Base-by-base conservation (phyloP, 53 echinoderm and acorn worm species). In the Temnopleurus reevesii region DNA sequence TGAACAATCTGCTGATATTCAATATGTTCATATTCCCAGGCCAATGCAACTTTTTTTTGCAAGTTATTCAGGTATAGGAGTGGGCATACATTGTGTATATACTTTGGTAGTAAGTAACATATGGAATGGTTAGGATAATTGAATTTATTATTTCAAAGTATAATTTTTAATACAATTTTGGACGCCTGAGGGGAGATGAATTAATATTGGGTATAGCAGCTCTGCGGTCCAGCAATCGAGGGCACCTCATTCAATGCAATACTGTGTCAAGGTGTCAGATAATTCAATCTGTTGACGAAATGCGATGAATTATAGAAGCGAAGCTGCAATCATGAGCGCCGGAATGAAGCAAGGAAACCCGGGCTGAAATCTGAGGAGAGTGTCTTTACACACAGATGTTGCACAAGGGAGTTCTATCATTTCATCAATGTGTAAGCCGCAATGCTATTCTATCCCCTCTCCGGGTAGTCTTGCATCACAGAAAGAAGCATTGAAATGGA, bases 261-360 rank as follows among this genome's bases (percentile, higher is more conserved):
- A 66, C 71, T 4, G 41, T 66, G 21, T 38, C 81, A 55, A 55
- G 56, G 82, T 82, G 82, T 35, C 82, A 82, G 19, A 83, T 83
- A 55, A 83, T 83, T 83, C 83, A 83, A 83, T 83, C 83, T 83
- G 55, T 83, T 83, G 83, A 47, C 7, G 35, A 49, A 83, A 36
- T 55, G 54, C 30, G 53, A 55, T 83, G 57, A 53, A 83, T 83
- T 23, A 55, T 83, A 5, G 83, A 83, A 33, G 55, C 2, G 36
- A 36, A 83, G 51, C 19, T 59, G 51, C 51, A 49, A 28, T 80
- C 28, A 29, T 28, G 3, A 5, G 83, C 83, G 36, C 30, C 10
- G 21, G 10, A 59, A 59, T 59, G 41, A 53, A 51, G 30, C 34
- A 53, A 82, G 46, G 49, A 53, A 55, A 26, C 17, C 15, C 12